Base-by-base conservation (phyloP, 30 jellyfish, hydroid and myxozoan species). In the Rhopilema esculentum region DNA sequence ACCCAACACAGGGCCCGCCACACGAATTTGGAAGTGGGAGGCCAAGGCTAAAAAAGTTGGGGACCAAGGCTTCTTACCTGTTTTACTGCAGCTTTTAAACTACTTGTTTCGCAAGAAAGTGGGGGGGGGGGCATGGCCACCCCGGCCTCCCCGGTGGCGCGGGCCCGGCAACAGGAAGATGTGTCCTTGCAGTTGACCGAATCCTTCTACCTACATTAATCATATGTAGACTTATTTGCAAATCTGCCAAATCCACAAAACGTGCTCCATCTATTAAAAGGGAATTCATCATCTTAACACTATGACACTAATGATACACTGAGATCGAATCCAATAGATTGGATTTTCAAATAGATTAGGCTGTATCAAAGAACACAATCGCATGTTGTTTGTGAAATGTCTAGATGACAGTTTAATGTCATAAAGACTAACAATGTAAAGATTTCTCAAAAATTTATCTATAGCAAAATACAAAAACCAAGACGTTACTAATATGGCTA, bases 231-330 rank as follows among this genome's bases (percentile, higher is more conserved):
- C n/a, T n/a, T n/a, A n/a, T n/a, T n/a, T n/a, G n/a, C n/a, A n/a
- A n/a, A n/a, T n/a, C n/a, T n/a, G n/a, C n/a, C n/a, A n/a, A n/a
- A n/a, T n/a, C n/a, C n/a, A n/a, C n/a, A n/a, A n/a, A n/a, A n/a
- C n/a, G n/a, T n/a, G 57, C 57, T 2, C 57, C 57, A 40, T 12
- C 9, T 40, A 66, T 66, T 23, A 66, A 66, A 66, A 66, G 50
- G 32, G 77, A 20, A 66, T 66, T 32, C 77, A 66, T 66, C 77
- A 66, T 66, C 28, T 4, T 66, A 19, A 66, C 77, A 66, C 50
- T 66, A 23, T 66, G 21, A 66, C 32, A 21, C 19, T 19, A 66
- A 23, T 23, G 18, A 28, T 23, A 31, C 23, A 40, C 77, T 66
- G 16, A 21, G 1, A 23, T 32, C 77, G 32, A 20, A 66, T 66